Evolutionary conservation across 2,888 invertebrate species (phyloP), one percentile per base, ranked within the genome.

Genomic region (Cephus pygmeus): DNA sequence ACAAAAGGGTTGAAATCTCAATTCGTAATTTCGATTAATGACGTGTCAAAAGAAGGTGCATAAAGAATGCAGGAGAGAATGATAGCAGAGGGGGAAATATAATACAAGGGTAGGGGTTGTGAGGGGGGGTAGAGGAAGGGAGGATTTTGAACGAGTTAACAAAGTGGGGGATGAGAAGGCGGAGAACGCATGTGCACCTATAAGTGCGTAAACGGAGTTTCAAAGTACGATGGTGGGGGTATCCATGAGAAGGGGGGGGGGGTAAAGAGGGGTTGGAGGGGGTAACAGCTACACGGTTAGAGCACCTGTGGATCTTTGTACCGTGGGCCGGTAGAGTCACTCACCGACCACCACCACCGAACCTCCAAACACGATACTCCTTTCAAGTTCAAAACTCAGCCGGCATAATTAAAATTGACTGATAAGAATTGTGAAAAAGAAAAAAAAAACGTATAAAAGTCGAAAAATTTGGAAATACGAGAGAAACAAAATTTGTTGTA

Each of bases 251-350:
- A 9, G 71, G 12, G 71, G 69, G 71, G 71, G 12, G 69, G 71
- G 71, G 12, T 30, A 33, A 31, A 81, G 86, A 83, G 86, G 84
- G 83, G 79, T 83, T 75, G 82, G 85, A 81, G 85, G 86, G 86
- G 88, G 88, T 86, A 88, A 88, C 88, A 87, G 89, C 83, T 83
- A 86, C 84, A 82, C 76, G 79, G 83, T 80, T 81, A 86, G 87
- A 89, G 90, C 91, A 91, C 91, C 91, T 91, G 91, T 91, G 90
- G 91, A 90, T 91, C 90, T 88, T 85, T 83, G 80, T 87, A 86
- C 87, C 86, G 85, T 84, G 85, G 85, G 86, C 86, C 86, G 85
- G 88, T 88, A 89, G 91, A 91, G 91, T 91, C 91, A 90, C 90
- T 91, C 90, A 87, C 87, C 90, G 90, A 88, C 90, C 91, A 90